Evolutionary conservation across 2,113 vertebrate genomes (phyloP).

Genomic region (Perca flavescens): DNA sequence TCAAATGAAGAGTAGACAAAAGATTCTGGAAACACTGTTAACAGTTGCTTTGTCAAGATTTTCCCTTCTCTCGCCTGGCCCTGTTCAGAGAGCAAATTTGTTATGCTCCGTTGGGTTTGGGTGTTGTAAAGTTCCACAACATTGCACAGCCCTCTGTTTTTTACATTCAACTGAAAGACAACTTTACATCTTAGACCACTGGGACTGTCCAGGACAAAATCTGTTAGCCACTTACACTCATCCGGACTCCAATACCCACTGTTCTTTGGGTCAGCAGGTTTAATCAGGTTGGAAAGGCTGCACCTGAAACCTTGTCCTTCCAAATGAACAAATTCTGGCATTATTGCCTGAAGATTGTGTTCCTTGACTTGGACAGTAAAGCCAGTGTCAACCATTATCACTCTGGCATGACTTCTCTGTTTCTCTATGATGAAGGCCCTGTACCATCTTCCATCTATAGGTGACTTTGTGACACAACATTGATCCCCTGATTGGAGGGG

Average conservation of each 20-base stretch:
- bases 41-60: slow-evolving; percentile 55
- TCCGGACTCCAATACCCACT: slow-evolving; percentile 74
- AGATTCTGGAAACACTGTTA: slow-evolving; percentile 80
- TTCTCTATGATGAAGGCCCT: slow-evolving; percentile 83
- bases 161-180: slow-evolving; percentile 76
- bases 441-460: slow-evolving; percentile 87
- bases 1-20: slow-evolving; percentile 90
- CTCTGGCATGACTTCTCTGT: slow-evolving; percentile 53
- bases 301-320: slow-evolving; percentile 91
- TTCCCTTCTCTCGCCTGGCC: slow-evolving; percentile 60
- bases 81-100: slow-evolving; percentile 75
- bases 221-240: slow-evolving; percentile 69
- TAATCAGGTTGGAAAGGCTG: slow-evolving; percentile 80
- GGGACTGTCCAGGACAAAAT: slow-evolving; percentile 74
- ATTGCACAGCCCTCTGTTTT: slow-evolving; percentile 79
- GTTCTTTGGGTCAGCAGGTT: slow-evolving; percentile 63
- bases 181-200: slow-evolving; percentile 83
- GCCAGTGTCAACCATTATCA: slow-evolving; percentile 90
- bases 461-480: slow-evolving; percentile 86
- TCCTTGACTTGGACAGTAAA: slow-evolving; percentile 77
- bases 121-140: slow-evolving; percentile 87
- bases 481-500: slow-evolving; percentile 79
- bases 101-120: slow-evolving; percentile 65
- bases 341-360: slow-evolving; percentile 83
- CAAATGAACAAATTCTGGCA: slow-evolving; percentile 83